Conservation (phyloP, 2,888 invertebrate species). For the Frankliniella intonsa region DNA sequence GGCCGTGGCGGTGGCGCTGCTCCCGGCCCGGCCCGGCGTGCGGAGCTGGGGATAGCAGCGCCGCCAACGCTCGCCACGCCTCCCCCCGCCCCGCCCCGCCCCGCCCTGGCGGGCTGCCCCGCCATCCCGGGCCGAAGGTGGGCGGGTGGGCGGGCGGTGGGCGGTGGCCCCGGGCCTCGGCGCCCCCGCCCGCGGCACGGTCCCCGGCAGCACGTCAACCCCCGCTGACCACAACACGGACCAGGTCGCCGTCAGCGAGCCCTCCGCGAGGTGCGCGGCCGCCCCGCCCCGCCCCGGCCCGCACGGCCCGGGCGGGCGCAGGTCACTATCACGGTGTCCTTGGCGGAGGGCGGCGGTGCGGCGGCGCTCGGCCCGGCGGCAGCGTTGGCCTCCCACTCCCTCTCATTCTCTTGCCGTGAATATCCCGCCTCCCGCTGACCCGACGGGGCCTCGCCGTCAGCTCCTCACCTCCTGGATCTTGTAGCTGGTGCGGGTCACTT, state of each 20-base stretch:
- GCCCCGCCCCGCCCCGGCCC: no score
- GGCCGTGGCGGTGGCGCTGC: neutral
- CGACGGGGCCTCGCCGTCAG: neutral
- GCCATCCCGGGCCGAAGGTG: neutral
- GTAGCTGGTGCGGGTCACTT: slow-evolving; percentile 62
- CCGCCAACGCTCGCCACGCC: neutral
- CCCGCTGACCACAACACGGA: no score
- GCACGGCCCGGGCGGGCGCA: no score
- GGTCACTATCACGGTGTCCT: neutral
- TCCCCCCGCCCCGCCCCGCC: neutral
- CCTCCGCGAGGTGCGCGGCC: no score
- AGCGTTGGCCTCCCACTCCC: neutral
- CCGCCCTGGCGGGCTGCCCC: neutral
- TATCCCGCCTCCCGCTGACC: no score
- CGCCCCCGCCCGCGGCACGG: no score
- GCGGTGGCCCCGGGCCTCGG: no score
- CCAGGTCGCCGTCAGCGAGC: no score
- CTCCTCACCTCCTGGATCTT: slow-evolving; percentile 63
- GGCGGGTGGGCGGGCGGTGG: no score
- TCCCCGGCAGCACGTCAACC: no score
- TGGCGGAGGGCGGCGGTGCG: neutral
- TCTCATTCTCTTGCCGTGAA: neutral
- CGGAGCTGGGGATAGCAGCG: neutral
- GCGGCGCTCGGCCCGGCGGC: neutral
- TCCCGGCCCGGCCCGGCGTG: neutral